Conservation (phyloP, 2,113 vertebrate genomes). For the Platysteira castanea region DNA sequence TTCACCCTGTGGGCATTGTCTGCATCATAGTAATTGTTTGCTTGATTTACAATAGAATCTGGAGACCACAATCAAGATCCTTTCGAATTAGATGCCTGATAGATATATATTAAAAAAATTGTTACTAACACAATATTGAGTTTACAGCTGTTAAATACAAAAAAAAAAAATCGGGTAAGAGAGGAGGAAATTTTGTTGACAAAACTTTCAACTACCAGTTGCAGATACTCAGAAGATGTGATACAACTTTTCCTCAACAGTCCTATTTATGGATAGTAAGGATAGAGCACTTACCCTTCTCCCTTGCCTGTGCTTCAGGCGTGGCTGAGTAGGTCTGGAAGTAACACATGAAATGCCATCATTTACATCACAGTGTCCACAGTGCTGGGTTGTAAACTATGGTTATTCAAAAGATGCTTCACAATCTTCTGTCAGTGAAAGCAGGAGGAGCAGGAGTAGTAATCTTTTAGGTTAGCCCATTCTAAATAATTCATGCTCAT, state of each 20-base stretch:
- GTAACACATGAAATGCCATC: not conserved
- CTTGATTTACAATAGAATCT: not conserved
- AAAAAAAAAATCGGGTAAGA: not conserved
- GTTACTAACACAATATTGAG: not conserved
- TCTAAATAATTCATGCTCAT: not conserved
- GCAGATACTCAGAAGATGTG: not conserved
- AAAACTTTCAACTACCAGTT: not conserved
- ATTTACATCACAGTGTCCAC: not conserved
- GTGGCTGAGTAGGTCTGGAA: not conserved
- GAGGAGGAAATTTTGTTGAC: not conserved
- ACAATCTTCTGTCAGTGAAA: not conserved
- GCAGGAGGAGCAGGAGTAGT: not conserved
- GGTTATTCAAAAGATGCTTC: not conserved
- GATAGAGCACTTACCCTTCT: not conserved
- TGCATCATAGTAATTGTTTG: not conserved
- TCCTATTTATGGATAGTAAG: not conserved
- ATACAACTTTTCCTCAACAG: not conserved
- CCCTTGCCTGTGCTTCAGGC: not conserved
- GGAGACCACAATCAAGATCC: not conserved
- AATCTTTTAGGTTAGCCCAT: not conserved
- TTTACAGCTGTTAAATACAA: not conserved
- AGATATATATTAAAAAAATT: not conserved
- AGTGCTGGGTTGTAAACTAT: not conserved
- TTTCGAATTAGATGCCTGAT: not conserved
- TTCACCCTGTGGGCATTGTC: not conserved